Percentiles rank a stretch among this genome's conserved stretches.
phyloP scores from a whole-genome alignment of 1,140 invertebrate genomes.

The Phymorhynchus buccinoides region DNA sequence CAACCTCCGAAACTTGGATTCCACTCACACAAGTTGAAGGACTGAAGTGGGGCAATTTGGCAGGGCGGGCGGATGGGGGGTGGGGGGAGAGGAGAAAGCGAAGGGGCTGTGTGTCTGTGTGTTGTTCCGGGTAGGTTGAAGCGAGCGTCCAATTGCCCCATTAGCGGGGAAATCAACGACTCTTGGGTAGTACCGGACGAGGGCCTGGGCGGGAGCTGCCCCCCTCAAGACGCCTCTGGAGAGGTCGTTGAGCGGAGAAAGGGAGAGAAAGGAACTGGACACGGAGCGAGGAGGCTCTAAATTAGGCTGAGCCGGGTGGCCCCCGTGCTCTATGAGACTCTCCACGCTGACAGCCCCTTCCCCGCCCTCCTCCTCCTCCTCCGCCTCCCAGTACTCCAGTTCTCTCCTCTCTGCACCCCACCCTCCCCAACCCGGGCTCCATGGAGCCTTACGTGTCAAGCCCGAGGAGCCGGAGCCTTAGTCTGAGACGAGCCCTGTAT shows the following conservation, averaged over 20 bases:
- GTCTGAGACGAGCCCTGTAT: neutral
- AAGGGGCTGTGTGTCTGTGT: neutral
- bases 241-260: constrained; percentile 28
- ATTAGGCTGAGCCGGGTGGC: neutral
- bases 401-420: neutral
- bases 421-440: neutral
- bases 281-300: neutral
- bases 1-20: constrained; percentile 1
- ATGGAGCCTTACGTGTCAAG: neutral
- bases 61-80: too few relatives aligned
- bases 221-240: constrained; percentile 7
- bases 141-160: constrained; percentile 33
- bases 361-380: neutral
- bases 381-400: neutral
- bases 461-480: neutral
- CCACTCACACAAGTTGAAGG: neutral
- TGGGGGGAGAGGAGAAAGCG: too few relatives aligned
- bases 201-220: neutral
- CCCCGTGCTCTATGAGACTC: neutral
- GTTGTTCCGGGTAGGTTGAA: constrained; percentile 20
- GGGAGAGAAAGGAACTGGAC: neutral
- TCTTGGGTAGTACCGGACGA: constrained; percentile 21
- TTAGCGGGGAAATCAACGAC: constrained; percentile 33
- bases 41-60: neutral
- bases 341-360: constrained; percentile 2